These are phyloP conservation scores for Microcebus lehilahytsara DNA, from an alignment of 2,113 vertebrate species.

Conservation along the genomic window DNA sequence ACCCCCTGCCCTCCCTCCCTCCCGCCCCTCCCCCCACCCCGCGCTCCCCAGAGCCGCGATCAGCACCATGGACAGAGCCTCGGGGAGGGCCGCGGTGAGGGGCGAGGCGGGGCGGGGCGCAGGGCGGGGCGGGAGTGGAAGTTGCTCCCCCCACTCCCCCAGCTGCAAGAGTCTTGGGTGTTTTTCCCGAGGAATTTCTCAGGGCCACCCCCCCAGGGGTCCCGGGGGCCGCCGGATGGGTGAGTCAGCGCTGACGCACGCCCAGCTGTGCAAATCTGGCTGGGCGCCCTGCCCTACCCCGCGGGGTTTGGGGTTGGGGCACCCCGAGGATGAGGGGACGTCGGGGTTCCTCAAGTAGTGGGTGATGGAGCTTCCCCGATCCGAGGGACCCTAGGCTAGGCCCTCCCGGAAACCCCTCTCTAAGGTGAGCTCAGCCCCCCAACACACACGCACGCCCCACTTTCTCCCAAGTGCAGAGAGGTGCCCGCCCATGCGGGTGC, in stretches of 20 bases:
- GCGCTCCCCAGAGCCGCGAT: constrained; percentile 18
- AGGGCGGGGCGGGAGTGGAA: not conserved
- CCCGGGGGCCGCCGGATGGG: constrained; percentile 36
- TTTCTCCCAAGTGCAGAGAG: not conserved
- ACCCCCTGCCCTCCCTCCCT: rapidly evolving
- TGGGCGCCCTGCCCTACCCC: not conserved
- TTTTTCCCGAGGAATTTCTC: constrained; percentile 75
- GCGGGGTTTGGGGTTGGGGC: not conserved
- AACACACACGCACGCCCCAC: not conserved
- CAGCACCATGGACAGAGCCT: constrained; percentile 78
- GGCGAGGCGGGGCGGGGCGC: constrained; percentile 53
- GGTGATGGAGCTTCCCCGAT: not conserved
- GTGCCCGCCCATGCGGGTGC: not conserved
- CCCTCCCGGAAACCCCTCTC: not conserved
- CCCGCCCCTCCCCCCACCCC: not conserved
- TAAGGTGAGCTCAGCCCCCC: not conserved
- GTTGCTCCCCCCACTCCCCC: not conserved
- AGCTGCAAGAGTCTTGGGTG: not conserved
- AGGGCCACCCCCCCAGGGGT: constrained; percentile 38
- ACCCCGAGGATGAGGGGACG: not conserved
- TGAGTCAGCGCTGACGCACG: constrained; percentile 78
- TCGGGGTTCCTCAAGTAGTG: not conserved
- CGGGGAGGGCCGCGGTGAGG: constrained; percentile 51
- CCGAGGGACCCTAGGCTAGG: not conserved
- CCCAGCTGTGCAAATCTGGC: constrained; percentile 74